Conservation (phyloP, 2,888 invertebrate genomes). For the Microctonus hyperodae region DNA sequence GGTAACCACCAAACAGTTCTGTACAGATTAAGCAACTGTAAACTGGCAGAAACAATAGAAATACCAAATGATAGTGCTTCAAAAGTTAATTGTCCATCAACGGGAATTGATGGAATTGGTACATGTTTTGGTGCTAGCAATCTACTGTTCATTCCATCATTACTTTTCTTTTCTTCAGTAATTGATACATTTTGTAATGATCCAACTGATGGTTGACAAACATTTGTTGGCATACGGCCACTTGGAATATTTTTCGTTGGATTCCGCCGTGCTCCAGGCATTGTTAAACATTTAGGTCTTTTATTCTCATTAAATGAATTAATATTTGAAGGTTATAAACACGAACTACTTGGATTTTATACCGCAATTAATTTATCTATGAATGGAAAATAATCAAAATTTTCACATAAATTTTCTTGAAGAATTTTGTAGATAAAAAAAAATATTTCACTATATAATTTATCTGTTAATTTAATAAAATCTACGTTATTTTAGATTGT, state of each 20-base stretch:
- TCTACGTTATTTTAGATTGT: too few species aligned
- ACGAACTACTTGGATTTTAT: too few species aligned
- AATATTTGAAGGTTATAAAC: too few species aligned
- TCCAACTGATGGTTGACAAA: constrained; percentile 20
- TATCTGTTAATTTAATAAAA: too few species aligned
- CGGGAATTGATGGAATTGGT: constrained; percentile 79
- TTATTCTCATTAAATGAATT: background rate
- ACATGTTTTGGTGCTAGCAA: constrained; percentile 78
- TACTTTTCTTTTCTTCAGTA: constrained; percentile 52
- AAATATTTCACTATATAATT: too few species aligned
- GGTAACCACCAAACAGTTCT: constrained; percentile 98
- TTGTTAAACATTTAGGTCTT: constrained; percentile 49
- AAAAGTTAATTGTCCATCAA: constrained; percentile 83
- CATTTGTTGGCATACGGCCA: constrained; percentile 62
- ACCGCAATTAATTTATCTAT: too few species aligned
- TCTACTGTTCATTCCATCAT: constrained; percentile 52
- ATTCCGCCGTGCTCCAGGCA: constrained; percentile 59
- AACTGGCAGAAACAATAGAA: constrained; percentile 77
- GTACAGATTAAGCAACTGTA: constrained; percentile 95
- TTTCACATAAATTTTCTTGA: too few species aligned
- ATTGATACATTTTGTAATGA: constrained; percentile 7
- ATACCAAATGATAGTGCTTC: constrained; percentile 86
- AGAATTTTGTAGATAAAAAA: too few species aligned
- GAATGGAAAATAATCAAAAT: too few species aligned
- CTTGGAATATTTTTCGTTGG: constrained; percentile 49